phyloP scores from a whole-genome alignment of 92 coral and sea anemone species.

The Umimayanthus chanpuru region DNA sequence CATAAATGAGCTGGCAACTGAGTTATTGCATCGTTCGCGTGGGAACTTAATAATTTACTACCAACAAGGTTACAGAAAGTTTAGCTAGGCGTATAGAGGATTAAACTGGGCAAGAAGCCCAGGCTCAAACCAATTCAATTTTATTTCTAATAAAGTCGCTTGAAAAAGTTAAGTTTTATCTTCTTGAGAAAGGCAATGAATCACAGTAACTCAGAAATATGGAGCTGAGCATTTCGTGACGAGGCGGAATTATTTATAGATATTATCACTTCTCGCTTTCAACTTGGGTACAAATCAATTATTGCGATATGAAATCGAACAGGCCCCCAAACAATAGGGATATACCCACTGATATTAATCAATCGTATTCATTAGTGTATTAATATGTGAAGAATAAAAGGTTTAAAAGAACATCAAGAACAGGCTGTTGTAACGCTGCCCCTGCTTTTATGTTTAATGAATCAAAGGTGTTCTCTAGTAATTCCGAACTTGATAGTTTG shows the following conservation, averaged over 20 bases:
- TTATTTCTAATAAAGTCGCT: too few species aligned
- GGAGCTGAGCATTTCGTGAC: slow-evolving; percentile 13
- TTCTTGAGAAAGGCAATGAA: too few species aligned
- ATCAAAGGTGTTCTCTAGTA: neutral
- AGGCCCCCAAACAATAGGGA: neutral
- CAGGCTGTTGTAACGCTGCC: neutral
- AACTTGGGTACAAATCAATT: too few species aligned
- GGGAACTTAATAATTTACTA: neutral
- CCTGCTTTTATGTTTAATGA: neutral
- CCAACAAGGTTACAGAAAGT: too few species aligned
- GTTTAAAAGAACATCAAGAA: neutral
- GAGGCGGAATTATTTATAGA: neutral
- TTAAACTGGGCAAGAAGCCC: too few species aligned
- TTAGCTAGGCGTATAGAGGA: too few species aligned
- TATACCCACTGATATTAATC: neutral
- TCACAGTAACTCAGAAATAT: neutral
- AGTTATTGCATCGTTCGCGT: neutral
- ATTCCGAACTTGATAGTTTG: neutral
- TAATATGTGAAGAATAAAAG: neutral
- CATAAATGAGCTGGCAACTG: neutral
- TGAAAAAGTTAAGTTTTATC: too few species aligned
- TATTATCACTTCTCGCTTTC: neutral
- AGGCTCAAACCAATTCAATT: too few species aligned
- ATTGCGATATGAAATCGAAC: neutral
- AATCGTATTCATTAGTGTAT: neutral